Base-by-base conservation (phyloP, 2,113 vertebrate species). In the Oncorhynchus kisutch region DNA sequence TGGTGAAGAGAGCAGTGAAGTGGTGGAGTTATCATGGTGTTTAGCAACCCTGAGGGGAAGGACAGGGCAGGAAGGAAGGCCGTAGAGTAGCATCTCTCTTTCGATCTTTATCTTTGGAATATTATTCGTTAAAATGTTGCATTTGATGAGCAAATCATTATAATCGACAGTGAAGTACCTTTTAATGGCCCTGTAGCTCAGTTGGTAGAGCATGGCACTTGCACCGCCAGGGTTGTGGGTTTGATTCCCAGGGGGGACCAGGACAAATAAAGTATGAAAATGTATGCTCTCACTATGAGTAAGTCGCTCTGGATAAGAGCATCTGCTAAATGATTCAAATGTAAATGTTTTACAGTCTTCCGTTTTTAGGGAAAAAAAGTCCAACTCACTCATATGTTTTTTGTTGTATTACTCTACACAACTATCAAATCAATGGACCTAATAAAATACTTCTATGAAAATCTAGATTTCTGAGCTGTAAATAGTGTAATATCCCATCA, bases 1-100 rank as follows among this genome's bases (percentile, higher is more conserved):
- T 65, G 82, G 70, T 84, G 71, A 86, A 9, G 48, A n/a, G 64
- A 29, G 64, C 24, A 6, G 4, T n/a, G 24, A 13, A 34, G 70
- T 24, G 39, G 57, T n/a, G 67, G 6, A 25, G 34, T 6, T 22
- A n/a, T 22, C 16, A 20, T 57, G 54, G 13, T 20, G 13, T 20
- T 16, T 57, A 20, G 54, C 54, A 57, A 57, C 16, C 13, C 54
- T 1, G 54, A 57, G 54, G 18, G 54, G 54, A 57, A 20, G 16
- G 5, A 27, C 14, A 57, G 54, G 72, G 62, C 49, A 34, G 49
- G 34, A 65, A n/a, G n/a, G 39, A 54, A 45, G 59, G 59, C 27
- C 60, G 49, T 57, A 57, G 54, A 45, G 39, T 45, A 45, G 39
- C 54, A 16, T 20, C 54, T 57, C 54, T 57, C 54, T 57, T 20